Evolutionary conservation across 2,888 invertebrate genomes (phyloP).

Genomic region (Cyaniris semiargus): DNA sequence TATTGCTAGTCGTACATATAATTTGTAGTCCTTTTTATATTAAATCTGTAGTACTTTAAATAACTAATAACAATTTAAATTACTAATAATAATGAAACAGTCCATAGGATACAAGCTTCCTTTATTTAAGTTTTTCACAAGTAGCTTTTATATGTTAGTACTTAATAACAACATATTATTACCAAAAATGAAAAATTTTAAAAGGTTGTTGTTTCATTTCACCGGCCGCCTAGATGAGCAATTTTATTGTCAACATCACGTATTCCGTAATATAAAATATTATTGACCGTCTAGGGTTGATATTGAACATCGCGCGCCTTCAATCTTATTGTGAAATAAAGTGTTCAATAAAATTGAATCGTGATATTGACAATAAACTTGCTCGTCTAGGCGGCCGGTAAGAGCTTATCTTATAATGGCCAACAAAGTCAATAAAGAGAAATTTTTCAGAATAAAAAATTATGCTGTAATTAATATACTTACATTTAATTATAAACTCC

Average conservation of each 20-base stretch:
- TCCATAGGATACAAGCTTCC: constrained; percentile 30
- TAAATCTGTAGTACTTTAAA: constrained; percentile 40
- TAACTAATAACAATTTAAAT: constrained; percentile 37
- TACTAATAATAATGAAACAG: constrained; percentile 28
- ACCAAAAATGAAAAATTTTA: constrained; percentile 68
- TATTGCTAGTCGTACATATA: constrained; percentile 67
- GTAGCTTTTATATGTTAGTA: constrained; percentile 55
- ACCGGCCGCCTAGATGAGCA: too few relatives aligned
- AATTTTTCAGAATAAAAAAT: not conserved
- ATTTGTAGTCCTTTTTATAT: constrained; percentile 35
- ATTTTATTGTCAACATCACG: too few relatives aligned
- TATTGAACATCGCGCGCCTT: too few relatives aligned
- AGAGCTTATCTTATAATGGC: constrained; percentile 45
- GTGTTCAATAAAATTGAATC: too few relatives aligned
- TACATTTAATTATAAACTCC: not conserved
- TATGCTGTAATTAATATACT: not conserved
- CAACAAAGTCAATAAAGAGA: not conserved
- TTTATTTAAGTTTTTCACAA: constrained; percentile 36
- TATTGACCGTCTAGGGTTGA: too few relatives aligned
- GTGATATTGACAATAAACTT: too few relatives aligned
- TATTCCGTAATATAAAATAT: too few relatives aligned
- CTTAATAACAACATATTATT: constrained; percentile 69
- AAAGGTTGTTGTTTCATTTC: constrained; percentile 63
- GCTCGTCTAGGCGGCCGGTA: constrained; percentile 42
- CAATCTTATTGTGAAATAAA: too few relatives aligned